phyloP scores from a whole-genome alignment of 2,113 vertebrate genomes.

The Pantherophis guttatus region DNA sequence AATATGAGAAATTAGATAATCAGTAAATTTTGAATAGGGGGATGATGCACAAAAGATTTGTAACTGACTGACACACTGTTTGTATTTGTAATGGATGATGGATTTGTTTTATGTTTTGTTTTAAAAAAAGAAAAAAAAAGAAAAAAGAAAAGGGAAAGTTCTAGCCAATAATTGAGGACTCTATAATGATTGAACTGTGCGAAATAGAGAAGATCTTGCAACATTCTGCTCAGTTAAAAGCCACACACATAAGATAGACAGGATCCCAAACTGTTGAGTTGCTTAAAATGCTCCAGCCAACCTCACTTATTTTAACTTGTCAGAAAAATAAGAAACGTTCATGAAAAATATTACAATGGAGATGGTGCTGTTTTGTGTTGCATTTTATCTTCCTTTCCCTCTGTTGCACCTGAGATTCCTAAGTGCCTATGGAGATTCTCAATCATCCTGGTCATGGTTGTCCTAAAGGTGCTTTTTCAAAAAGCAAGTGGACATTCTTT shows the following conservation, averaged over 20 bases:
- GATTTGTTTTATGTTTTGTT: too few relatives aligned
- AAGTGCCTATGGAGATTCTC: neutral
- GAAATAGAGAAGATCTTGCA: too few relatives aligned
- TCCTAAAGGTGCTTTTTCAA: neutral
- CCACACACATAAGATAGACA: neutral
- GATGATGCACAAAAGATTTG: too few relatives aligned
- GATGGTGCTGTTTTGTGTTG: neutral
- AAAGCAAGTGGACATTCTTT: neutral
- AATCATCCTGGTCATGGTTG: neutral
- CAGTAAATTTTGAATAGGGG: too few relatives aligned
- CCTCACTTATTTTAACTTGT: neutral
- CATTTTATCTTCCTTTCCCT: neutral
- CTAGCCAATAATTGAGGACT: conserved; percentile 10
- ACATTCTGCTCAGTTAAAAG: neutral
- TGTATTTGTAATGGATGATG: too few relatives aligned
- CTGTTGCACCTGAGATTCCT: neutral
- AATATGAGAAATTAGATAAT: too few relatives aligned
- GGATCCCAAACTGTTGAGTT: neutral
- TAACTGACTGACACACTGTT: too few relatives aligned
- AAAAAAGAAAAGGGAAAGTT: too few relatives aligned
- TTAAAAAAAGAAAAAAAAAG: too few relatives aligned
- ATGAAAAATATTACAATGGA: neutral
- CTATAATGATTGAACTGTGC: too few relatives aligned
- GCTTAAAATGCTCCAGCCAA: neutral
- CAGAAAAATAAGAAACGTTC: neutral